Base-by-base conservation (phyloP, 2,888 invertebrate species). In the Xylocampa areola region DNA sequence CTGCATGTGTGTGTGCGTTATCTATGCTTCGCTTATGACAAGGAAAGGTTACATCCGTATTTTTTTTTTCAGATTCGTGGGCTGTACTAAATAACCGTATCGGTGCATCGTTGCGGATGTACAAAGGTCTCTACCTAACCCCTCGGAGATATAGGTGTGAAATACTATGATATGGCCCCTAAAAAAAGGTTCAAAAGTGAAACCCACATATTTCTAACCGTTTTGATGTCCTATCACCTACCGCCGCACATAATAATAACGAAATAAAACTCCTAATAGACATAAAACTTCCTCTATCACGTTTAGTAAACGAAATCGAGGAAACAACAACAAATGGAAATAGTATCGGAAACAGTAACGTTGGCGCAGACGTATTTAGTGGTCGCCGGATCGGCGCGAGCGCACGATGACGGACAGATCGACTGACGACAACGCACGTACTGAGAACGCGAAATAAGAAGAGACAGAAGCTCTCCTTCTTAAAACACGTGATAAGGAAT, bases 301-400 rank as follows among this genome's bases (percentile, higher is more conserved):
- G 66, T 77, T 76, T 63, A 68, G 75, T 72, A 69, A 75, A 67
- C 32, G 54, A 73, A 81, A 84, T 82, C 63, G 77, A 82, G 85
- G 84, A 82, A 85, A 79, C 79, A 79, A 76, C 80, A 82, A 84
- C 87, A 88, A 88, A 88, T 88, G 82, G 83, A 86, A 85, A 86
- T 84, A 84, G 83, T 80, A 82, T 89, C 87, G 92, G 93, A 92
- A 88, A 82, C 87, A 72, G 86, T 85, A 90, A 90, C 86, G 86
- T 70, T 39, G 51, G 79, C 77, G 92, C 68, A 80, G 87, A 92
- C 89, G 86, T 76, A 89, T 92, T 92, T 91, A 92, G 82, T 80
- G 80, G 73, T 79, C 75, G 74, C 62, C 48, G 48, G 59, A 45
- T 39, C 62, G 35, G 75, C 76, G 77, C 68, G 57, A 39, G 68